Evolutionary conservation across 2,797 vertebrate genomes (phyloP), one percentile per base, ranked within the genome.

Genomic region (Ctenochaetus hawaiiensis): DNA sequence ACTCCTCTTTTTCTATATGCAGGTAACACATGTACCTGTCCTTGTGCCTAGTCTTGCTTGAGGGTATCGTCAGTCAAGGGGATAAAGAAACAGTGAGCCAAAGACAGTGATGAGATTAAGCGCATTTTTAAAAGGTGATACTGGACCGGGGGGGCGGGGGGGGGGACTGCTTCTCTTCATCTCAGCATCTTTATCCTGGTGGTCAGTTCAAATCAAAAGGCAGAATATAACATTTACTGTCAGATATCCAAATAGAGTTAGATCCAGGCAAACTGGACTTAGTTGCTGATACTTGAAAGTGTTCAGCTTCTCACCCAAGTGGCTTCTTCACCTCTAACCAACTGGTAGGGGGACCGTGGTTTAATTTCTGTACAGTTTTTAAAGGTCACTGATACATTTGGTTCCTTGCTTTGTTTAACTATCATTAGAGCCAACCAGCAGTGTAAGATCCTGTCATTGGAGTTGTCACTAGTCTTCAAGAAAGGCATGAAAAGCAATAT

Each of bases 1-100:
- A 52, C 52, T 57, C 10, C 26, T 48, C 52, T 69, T 58, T 20
- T 63, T 87, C 80, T 73, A 78, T 80, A 83, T 79, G 80, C 85
- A 75, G 61, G 45, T 57, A 77, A 60, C 51, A 82, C 56, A 7
- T 39, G 17, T 41, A 67, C 22, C 59, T 72, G 72, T 56, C 51
- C 57, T 59, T 70, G 58, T 78, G 66, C 71, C 44, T 62, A 17
- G 53, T 68, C 56, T 76, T 69, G 77, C 77, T 82, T 64, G 56
- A 58, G 79, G 72, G 72, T 53, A 26, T 49, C 72, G 68, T 73
- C 44, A 80, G 57, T 80, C 69, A 80, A 72, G 53, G 26, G 74
- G 73, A 78, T 79, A 51, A 78, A 75, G 53, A 72, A 74, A 78
- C 53, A 70, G 49, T 59, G 58, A 86, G 45, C 30, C 63, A 66